Base-by-base conservation (phyloP, 2,888 invertebrate species). In the Aproaerema taeniolella region DNA sequence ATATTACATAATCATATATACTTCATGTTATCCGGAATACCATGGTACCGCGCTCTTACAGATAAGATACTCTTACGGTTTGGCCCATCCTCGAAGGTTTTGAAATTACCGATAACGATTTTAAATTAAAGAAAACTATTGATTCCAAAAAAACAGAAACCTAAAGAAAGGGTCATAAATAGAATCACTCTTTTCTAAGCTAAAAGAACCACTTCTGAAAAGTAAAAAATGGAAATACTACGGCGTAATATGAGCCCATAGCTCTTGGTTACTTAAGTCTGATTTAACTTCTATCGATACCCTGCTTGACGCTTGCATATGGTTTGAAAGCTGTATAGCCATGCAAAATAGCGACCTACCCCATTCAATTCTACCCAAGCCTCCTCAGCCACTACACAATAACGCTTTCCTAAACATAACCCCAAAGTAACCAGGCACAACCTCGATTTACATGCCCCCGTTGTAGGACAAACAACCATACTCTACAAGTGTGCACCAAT, bases 381-480 rank as follows among this genome's bases (percentile, higher is more conserved):
- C 28, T 10, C 4, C 28, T 7, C 28, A 28, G n/a, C 28, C 28
- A n/a, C n/a, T n/a, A n/a, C n/a, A n/a, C n/a, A n/a, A n/a, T n/a
- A n/a, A n/a, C n/a, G n/a, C n/a, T n/a, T n/a, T n/a, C n/a, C n/a
- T n/a, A n/a, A n/a, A 8, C 4, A 28, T 10, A 28, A 7, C 4
- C 11, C 28, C 9, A 8, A n/a, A 4, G 3, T 28, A n/a, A n/a
- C n/a, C n/a, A n/a, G n/a, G n/a, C n/a, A n/a, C n/a, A n/a, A n/a
- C 9, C 7, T 28, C 28, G 28, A 28, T 28, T 28, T n/a, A 7
- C 28, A 7, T 28, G 28, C 11, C 28, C 28, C 3, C 11, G 28
- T 31, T 13, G n/a, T 7, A 47, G 50, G n/a, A 42, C 47, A 24
- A 52, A 50, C 12, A 28, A 28, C 9, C 28, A 28, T 28, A 7